phyloP scores from a whole-genome alignment of 1,140 invertebrate species.

The Drosophila serrata region DNA sequence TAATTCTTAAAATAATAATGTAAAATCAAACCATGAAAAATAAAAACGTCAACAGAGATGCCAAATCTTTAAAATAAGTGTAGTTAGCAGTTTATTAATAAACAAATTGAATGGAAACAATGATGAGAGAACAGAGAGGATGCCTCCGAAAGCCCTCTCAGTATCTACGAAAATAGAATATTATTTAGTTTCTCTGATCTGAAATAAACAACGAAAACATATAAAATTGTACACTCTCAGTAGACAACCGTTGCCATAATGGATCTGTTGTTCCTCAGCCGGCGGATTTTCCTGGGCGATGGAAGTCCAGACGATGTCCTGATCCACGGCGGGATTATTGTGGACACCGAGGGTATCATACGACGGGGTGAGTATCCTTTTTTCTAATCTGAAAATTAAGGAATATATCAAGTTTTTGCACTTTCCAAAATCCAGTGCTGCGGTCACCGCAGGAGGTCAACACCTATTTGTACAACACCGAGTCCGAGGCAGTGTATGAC shows the following conservation, averaged over 20 bases:
- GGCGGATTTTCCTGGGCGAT: constrained; percentile 75
- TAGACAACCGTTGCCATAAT: constrained; percentile 45
- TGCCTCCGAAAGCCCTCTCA: constrained; percentile 9
- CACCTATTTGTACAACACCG: constrained; percentile 76
- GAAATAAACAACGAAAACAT: background rate
- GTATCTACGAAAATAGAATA: constrained; percentile 41
- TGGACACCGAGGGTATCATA: constrained; percentile 79
- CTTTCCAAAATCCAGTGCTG: constrained; percentile 36
- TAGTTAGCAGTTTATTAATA: background rate
- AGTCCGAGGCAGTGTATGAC: constrained; percentile 86
- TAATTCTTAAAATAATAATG: too few species aligned
- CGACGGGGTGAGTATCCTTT: constrained; percentile 40
- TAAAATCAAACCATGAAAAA: too few species aligned
- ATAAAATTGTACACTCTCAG: constrained; percentile 10
- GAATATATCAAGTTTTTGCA: background rate
- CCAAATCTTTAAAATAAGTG: background rate
- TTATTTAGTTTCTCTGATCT: background rate
- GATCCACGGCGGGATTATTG: constrained; percentile 79
- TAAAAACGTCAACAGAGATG: background rate
- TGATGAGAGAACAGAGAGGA: background rate
- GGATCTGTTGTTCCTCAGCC: constrained; percentile 83
- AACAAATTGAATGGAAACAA: background rate
- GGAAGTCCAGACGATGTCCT: constrained; percentile 46
- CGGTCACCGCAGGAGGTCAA: constrained; percentile 75
- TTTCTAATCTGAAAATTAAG: too few species aligned